Conservation (phyloP, 2,113 vertebrate species). For the Marmota flaviventris region DNA sequence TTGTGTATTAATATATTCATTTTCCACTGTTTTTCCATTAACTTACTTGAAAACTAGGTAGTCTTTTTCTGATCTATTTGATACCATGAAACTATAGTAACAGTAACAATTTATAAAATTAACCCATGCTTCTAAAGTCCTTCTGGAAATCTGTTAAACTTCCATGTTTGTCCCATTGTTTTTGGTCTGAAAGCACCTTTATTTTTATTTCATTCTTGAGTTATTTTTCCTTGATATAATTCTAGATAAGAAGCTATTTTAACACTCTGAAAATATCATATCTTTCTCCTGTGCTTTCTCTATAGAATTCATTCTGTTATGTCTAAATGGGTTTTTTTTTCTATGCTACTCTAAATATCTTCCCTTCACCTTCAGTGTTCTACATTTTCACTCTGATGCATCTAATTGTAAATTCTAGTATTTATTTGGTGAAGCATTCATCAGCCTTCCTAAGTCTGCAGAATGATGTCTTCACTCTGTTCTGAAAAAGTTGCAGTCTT, state of each 20-base stretch:
- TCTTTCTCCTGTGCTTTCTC: neutral
- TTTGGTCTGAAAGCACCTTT: neutral
- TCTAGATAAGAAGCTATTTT: neutral
- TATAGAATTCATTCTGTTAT: neutral
- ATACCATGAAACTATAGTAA: constrained; percentile 5
- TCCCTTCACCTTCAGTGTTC: neutral
- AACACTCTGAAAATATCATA: neutral
- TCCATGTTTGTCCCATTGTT: neutral
- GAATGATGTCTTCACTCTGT: constrained; percentile 3
- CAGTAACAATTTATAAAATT: neutral
- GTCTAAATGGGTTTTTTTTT: neutral
- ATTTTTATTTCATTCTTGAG: constrained; percentile 39
- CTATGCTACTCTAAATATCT: constrained; percentile 22
- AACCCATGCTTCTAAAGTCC: neutral
- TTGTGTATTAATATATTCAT: neutral
- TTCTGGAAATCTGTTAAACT: constrained; percentile 2
- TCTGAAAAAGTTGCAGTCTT: constrained; percentile 2
- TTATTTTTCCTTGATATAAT: neutral
- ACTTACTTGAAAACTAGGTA: constrained; percentile 6
- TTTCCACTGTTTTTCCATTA: neutral
- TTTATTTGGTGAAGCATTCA: neutral
- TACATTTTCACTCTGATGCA: constrained; percentile 1
- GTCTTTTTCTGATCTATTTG: neutral
- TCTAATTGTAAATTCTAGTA: neutral
- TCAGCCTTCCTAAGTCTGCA: neutral